Base-by-base conservation (phyloP, 2,797 vertebrate species). In the Vespertilio murinus region DNA sequence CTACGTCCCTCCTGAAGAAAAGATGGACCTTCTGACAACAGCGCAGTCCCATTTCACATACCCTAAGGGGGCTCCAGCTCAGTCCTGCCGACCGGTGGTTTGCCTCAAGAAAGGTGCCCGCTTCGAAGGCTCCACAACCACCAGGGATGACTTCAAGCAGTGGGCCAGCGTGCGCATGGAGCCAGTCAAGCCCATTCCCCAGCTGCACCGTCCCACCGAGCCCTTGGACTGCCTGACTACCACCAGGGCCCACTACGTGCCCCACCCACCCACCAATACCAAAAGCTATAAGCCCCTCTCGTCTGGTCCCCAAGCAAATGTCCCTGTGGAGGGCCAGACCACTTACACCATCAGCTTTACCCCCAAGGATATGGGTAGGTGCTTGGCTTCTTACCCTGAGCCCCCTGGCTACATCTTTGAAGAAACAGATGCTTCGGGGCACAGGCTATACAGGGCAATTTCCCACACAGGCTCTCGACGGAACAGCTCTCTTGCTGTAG, bases 11-110 rank as follows among this genome's bases (percentile, higher is more conserved):
- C 88, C 97, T 2, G 71, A 97, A 79, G 97, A 98, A 71, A 98
- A 97, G 94, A 98, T 97, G 97, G 96, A 97, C 40, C 81, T 98
- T 86, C 56, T 92, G 40, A 98, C 97, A 2, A 97, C 97, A n/a
- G 90, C 65, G 9, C 97, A 97, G 61, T 71, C 42, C 38, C 56
- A 97, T 38, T 98, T 96, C 81, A 97, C 80, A 0, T 20, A 95
- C n/a, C 89, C 59, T 42, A 97, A 97, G 25, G 95, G 96, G 17
- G 92, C 77, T 28, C 97, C 97, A 42, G 95, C 88, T 59, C 96
- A 94, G 25, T 89, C 90, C 2, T 97, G 88, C 90, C 92, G 28
- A 0, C 80, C 95, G 1, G 49, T 95, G 35, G 30, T 2, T 10
- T 91, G 85, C 0, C 0, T 94, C 35, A 89, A 77, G n/a, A 94